Percentiles rank a stretch among this genome's conserved stretches.
Conservation (phyloP, 2,888 invertebrate genomes). For the Trachelus iudaicus region DNA sequence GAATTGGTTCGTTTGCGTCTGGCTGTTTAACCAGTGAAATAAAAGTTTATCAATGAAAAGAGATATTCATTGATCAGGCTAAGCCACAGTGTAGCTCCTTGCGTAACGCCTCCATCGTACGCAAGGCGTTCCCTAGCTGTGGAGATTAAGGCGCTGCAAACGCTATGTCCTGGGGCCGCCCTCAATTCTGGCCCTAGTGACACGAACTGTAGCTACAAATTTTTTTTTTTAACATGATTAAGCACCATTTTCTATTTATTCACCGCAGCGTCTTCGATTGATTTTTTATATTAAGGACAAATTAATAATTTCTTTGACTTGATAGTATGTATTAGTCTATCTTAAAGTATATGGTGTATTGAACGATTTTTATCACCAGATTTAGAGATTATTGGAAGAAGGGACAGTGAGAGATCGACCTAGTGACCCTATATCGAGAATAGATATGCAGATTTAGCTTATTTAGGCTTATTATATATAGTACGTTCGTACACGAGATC, state of each 20-base stretch:
- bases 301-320: not conserved
- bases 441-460: not conserved
- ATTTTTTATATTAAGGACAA: not conserved
- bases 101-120: constrained; percentile 27
- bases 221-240: not conserved
- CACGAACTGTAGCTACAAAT: constrained; percentile 31
- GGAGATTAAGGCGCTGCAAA: constrained; percentile 35
- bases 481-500: not conserved
- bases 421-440: not conserved
- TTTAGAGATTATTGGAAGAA: not conserved
- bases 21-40: not conserved
- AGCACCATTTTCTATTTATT: not conserved
- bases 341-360: not conserved
- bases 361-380: not conserved
- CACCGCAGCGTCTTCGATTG: not conserved
- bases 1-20: not conserved
- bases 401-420: not conserved
- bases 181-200: constrained; percentile 22
- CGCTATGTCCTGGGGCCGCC: constrained; percentile 39
- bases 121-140: constrained; percentile 41
- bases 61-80: not conserved
- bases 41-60: not conserved
- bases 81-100: constrained; percentile 45
- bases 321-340: not conserved
- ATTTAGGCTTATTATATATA: not conserved